These are phyloP conservation scores for Hetaerina americana DNA, from an alignment of 1,140 invertebrate genomes.

Conservation along the genomic window DNA sequence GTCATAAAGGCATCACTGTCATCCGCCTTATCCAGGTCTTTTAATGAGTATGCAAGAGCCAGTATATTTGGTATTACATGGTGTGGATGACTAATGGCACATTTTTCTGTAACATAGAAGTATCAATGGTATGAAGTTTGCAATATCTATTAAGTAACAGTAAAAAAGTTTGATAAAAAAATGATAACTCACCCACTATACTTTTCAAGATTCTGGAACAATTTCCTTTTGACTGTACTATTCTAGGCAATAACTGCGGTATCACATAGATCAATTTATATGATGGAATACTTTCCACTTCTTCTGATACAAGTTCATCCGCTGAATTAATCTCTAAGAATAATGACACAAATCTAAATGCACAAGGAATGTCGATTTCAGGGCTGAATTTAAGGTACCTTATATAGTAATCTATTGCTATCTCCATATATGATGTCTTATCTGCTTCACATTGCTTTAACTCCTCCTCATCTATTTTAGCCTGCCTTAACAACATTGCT, in stretches of 20 bases:
- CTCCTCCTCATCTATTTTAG: not conserved
- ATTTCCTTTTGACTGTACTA: not conserved
- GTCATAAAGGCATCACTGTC: not conserved
- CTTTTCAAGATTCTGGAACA: not conserved
- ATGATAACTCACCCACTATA: not conserved
- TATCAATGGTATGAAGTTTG: not conserved
- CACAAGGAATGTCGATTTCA: not conserved
- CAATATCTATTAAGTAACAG: no score
- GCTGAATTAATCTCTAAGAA: no score
- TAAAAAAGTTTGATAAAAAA: not conserved
- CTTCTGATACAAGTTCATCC: no score
- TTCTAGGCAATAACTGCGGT: not conserved
- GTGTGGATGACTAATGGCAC: not conserved
- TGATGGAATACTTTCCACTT: not conserved
- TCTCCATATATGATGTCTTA: not conserved
- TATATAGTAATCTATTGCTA: not conserved
- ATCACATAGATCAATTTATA: not conserved
- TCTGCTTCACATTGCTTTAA: not conserved
- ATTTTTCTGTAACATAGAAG: not conserved
- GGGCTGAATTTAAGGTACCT: not conserved
- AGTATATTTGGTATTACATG: not conserved
- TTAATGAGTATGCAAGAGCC: not conserved
- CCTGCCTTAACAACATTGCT: not conserved
- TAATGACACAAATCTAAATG: no score
- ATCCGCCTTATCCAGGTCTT: not conserved